phyloP scores from a whole-genome alignment of 2,888 invertebrate genomes.

The Acholoe squamosa region DNA sequence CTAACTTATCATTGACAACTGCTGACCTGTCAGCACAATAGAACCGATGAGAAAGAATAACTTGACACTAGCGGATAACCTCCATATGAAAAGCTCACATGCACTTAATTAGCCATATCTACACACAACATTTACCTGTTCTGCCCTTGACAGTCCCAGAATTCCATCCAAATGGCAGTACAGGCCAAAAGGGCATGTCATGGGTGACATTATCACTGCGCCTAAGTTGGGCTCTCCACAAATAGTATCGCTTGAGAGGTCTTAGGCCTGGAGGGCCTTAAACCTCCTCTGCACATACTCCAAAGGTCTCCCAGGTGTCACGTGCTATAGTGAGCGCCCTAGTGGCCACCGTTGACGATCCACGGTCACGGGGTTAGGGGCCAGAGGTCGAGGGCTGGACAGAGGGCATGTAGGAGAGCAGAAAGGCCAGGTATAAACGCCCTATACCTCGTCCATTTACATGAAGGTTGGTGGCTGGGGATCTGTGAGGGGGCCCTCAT shows the following conservation, averaged over 20 bases:
- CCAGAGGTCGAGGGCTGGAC: neutral
- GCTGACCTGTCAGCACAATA: too few relatives aligned
- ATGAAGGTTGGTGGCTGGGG: too few relatives aligned
- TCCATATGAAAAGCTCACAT: neutral
- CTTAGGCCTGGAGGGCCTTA: slow-evolving; percentile 8
- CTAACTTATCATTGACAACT: too few relatives aligned
- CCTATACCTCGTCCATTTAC: neutral
- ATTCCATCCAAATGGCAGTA: neutral
- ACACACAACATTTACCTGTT: neutral
- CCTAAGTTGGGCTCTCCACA: neutral
- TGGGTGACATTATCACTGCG: neutral
- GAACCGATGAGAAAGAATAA: neutral
- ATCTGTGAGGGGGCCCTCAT: too few relatives aligned
- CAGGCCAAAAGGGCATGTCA: neutral
- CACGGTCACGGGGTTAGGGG: slow-evolving; percentile 1
- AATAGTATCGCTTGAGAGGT: neutral
- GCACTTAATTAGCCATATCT: slow-evolving; percentile 4
- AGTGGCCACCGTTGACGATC: slow-evolving; percentile 10
- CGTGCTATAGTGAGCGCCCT: neutral
- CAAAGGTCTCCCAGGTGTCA: neutral
- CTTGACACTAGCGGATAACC: neutral
- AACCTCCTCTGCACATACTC: neutral
- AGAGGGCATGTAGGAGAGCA: neutral
- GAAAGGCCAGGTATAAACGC: neutral
- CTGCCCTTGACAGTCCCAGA: neutral